These are phyloP conservation scores for Epinephelus lanceolatus DNA, from an alignment of 2,113 vertebrate genomes.

Conservation along the genomic window DNA sequence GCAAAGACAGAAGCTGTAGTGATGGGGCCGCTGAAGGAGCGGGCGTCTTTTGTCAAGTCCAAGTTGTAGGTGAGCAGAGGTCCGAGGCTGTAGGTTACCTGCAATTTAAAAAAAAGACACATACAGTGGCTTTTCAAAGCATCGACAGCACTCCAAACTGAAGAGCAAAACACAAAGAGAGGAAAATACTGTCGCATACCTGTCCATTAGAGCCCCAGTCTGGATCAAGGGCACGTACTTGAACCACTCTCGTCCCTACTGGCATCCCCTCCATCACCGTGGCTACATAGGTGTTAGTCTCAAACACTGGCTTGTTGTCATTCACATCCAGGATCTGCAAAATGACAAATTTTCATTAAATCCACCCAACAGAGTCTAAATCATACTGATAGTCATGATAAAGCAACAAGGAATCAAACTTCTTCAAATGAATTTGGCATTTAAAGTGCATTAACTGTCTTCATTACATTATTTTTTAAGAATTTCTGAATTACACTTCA, in stretches of 20 bases:
- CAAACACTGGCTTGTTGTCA: conserved; percentile 95
- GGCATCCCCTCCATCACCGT: conserved; percentile 98
- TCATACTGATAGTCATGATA: neutral
- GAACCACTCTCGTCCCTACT: conserved; percentile 91
- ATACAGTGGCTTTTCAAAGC: neutral
- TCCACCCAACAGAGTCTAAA: neutral
- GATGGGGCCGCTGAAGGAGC: conserved; percentile 6
- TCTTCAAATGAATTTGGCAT: neutral
- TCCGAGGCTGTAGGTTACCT: conserved; percentile 91
- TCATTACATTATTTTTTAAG: neutral
- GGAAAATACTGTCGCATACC: conserved; percentile 52
- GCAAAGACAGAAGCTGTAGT: conserved; percentile 76
- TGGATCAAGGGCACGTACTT: conserved; percentile 91
- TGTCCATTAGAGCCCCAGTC: conserved; percentile 96
- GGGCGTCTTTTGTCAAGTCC: conserved; percentile 62
- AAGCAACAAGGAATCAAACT: neutral
- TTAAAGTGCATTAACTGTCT: neutral
- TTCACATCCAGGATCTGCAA: conserved; percentile 90
- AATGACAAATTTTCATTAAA: conserved; percentile 6
- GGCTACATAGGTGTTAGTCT: conserved; percentile 90
- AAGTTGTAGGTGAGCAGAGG: conserved; percentile 80
- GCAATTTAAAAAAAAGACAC: conserved; percentile 7
- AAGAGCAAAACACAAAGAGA: neutral
- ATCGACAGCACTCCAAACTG: neutral
- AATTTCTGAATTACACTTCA: neutral